These are phyloP conservation scores for Cetoscarus ocellatus DNA, from an alignment of 2,797 vertebrate genomes.

Conservation along the genomic window DNA sequence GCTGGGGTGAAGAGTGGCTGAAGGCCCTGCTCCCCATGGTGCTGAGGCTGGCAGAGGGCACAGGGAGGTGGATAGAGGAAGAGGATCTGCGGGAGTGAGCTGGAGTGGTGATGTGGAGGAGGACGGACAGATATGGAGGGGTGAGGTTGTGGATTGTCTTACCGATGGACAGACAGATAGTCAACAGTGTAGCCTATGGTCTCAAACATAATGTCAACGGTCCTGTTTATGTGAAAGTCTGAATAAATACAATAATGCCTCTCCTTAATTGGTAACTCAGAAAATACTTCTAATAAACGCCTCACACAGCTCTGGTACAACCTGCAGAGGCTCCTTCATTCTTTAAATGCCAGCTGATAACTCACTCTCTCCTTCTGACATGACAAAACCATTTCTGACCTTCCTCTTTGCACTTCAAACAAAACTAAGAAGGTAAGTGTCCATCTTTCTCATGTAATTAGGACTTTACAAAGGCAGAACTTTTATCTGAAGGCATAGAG, in stretches of 20 bases:
- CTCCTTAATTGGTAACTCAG: conserved; percentile 21
- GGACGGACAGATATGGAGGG: too few relatives aligned
- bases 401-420: conserved; percentile 34
- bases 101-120: too few relatives aligned
- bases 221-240: too few relatives aligned
- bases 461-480: conserved; percentile 26
- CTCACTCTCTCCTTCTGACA: conserved; percentile 43
- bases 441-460: conserved; percentile 42
- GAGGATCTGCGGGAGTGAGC: too few relatives aligned
- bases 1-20: too few relatives aligned
- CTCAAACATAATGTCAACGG: too few relatives aligned
- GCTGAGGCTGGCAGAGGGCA: too few relatives aligned
- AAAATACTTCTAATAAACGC: conserved; percentile 11
- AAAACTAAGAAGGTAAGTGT: conserved; percentile 41
- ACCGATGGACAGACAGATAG: too few relatives aligned
- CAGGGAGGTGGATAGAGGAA: too few relatives aligned
- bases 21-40: too few relatives aligned
- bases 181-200: too few relatives aligned
- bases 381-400: conserved; percentile 48
- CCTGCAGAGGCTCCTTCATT: conserved; percentile 22
- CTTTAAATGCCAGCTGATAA: conserved; percentile 41
- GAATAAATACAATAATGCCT: neutral
- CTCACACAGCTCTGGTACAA: conserved; percentile 32
- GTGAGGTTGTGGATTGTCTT: too few relatives aligned
- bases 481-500: conserved; percentile 33